phyloP scores from a whole-genome alignment of 2,113 vertebrate genomes.

The Pollimyrus isidori region DNA sequence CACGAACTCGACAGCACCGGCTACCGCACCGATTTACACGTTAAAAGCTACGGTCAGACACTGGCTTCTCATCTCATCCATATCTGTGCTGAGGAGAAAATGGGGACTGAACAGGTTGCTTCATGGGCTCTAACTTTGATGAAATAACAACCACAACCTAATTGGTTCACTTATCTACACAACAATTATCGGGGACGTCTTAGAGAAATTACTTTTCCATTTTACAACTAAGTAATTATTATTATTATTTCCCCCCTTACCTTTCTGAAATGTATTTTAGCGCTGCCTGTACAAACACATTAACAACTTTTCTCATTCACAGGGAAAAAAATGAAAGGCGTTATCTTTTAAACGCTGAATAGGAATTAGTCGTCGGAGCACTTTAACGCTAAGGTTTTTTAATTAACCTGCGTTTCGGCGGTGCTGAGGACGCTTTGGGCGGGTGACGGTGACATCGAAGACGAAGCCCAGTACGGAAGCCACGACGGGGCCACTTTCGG shows the following conservation, averaged over 20 bases:
- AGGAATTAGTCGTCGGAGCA: conserved; percentile 29
- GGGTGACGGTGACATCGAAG: background rate
- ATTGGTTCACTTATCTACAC: conserved; percentile 58
- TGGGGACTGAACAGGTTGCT: conserved; percentile 42
- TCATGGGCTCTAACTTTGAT: conserved; percentile 37
- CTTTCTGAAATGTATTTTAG: conserved; percentile 32
- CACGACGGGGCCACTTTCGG: conserved; percentile 37
- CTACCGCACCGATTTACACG: conserved; percentile 46
- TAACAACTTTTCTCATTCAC: conserved; percentile 42
- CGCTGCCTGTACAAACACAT: background rate
- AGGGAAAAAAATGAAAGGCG: conserved; percentile 25
- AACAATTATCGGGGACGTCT: conserved; percentile 52
- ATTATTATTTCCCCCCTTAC: conserved; percentile 28
- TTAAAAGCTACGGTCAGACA: conserved; percentile 40
- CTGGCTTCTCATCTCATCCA: conserved; percentile 44
- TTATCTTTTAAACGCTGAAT: conserved; percentile 44
- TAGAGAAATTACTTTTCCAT: conserved; percentile 31
- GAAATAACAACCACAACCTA: conserved; percentile 50
- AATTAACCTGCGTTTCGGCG: conserved; percentile 35
- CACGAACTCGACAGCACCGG: conserved; percentile 30
- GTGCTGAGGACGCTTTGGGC: background rate
- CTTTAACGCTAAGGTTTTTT: conserved; percentile 34
- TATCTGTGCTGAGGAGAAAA: conserved; percentile 34
- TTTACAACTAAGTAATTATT: conserved; percentile 32
- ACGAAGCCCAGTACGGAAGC: background rate